Base-by-base conservation (phyloP, 2,888 invertebrate genomes). In the Spisula solida region DNA sequence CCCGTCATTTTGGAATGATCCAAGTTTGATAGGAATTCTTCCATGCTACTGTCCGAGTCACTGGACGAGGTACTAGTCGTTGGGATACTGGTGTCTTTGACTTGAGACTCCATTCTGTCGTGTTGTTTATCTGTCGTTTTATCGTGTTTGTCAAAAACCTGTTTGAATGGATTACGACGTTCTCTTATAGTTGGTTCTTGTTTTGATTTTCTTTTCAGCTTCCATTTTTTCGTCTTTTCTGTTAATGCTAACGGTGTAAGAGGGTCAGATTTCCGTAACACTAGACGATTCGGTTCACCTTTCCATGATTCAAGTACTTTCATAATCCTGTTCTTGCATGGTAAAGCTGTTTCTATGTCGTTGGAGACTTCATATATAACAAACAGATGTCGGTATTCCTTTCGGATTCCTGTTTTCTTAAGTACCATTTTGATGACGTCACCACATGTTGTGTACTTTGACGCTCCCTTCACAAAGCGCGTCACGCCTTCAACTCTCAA, bases 341-440 rank as follows among this genome's bases (percentile, higher is more conserved):
- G 75, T 31, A 91, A 51, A 18, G 84, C 51, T 29, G 34, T 83
- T 66, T 91, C 91, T 20, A 78, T 85, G 34, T 82, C 41, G 16
- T 55, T 41, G 4, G 91, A 88, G 20, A 87, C 81, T 48, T 91
- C 89, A 60, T 80, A 90, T 29, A 91, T 88, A 14, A 81, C 34
- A 56, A 90, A 91, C 70, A 91, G 78, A 47, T 89, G 90, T 16
- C 90, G 78, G 34, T 91, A 90, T 48, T 91, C 91, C 55, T 91
- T 91, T 6, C 80, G 81, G 0, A 90, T 86, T 20, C 91, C 91
- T 18, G 91, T 91, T 70, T 91, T 91, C 87, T 91, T 91, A 1
- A 91, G 85, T 31, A 90, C 91, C 91, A 91, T 91, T 82, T 91
- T 91, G 70, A 91, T 90, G 89, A 91, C 91, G 91, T 91, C 91